A percentile compares a stretch with the other conserved stretches of the same genome.
phyloP scores from a whole-genome alignment of 2,797 vertebrate genomes.

The Pangasius sanitwongsei region DNA sequence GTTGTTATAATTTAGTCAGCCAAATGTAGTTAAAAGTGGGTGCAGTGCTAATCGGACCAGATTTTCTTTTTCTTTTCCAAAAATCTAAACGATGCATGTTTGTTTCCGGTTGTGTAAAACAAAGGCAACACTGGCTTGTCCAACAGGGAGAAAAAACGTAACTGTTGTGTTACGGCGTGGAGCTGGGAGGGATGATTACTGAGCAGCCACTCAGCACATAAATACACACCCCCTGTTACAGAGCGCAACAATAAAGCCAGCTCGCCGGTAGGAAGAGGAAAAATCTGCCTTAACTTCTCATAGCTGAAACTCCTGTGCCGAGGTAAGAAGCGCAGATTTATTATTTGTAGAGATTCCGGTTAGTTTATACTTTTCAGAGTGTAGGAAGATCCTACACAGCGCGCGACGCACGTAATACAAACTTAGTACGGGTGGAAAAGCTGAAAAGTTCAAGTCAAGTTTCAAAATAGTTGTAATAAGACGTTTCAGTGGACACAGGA shows the following conservation, averaged over 20 bases:
- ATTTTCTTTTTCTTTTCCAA: neutral
- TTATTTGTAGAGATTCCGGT: neutral
- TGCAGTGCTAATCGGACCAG: slow-evolving; percentile 7
- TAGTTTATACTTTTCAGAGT: neutral
- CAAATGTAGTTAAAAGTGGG: neutral
- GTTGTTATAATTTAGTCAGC: neutral
- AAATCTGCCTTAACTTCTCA: neutral
- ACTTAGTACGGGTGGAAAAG: neutral
- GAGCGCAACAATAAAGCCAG: slow-evolving; percentile 19
- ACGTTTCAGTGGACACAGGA: neutral
- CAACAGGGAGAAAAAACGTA: slow-evolving; percentile 3
- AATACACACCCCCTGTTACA: slow-evolving; percentile 31
- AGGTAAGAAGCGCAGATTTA: neutral
- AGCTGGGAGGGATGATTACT: slow-evolving; percentile 39
- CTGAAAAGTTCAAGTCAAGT: neutral
- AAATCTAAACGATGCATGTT: neutral
- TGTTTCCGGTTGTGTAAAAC: neutral
- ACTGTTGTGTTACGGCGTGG: slow-evolving; percentile 11
- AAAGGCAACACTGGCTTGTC: neutral
- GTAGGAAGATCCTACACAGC: neutral
- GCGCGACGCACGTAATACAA: neutral
- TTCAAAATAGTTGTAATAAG: neutral
- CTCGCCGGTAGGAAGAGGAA: slow-evolving; percentile 9
- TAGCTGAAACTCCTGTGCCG: neutral
- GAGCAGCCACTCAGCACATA: slow-evolving; percentile 31